A percentile compares a stretch with the other conserved stretches of the same genome.
These are phyloP conservation scores for Archips xylosteana DNA, from an alignment of 2,888 invertebrate genomes.

Conservation along the genomic window DNA sequence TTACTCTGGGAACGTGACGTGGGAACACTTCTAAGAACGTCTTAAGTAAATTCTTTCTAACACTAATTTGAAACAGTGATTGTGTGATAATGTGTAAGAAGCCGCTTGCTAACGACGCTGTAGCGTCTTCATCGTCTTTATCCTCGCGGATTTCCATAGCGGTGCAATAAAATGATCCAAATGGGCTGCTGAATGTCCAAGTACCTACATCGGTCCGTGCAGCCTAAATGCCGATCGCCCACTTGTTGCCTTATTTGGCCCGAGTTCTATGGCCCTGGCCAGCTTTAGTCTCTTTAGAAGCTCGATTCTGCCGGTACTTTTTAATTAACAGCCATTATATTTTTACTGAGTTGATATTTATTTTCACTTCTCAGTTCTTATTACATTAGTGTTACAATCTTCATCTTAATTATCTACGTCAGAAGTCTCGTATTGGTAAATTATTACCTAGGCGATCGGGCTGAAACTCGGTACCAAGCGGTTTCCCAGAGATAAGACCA, in stretches of 20 bases:
- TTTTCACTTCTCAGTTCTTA: background rate
- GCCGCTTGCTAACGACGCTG: background rate
- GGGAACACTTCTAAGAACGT: constrained; percentile 39
- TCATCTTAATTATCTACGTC: background rate
- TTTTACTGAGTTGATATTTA: constrained; percentile 4
- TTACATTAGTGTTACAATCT: background rate
- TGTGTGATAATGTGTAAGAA: constrained; percentile 39
- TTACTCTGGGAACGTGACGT: constrained; percentile 40
- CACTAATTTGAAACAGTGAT: constrained; percentile 28
- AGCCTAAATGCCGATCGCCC: constrained; percentile 77
- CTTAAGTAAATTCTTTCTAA: constrained; percentile 38
- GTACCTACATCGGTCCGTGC: constrained; percentile 55
- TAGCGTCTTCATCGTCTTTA: constrained; percentile 18
- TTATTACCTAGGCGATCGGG: too few species aligned
- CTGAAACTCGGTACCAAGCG: too few species aligned
- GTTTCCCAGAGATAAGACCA: too few species aligned
- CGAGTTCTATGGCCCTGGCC: constrained; percentile 64
- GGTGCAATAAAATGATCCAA: constrained; percentile 66
- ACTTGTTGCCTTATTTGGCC: constrained; percentile 64
- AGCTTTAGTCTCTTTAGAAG: constrained; percentile 51
- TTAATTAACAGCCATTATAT: constrained; percentile 23
- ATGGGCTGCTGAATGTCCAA: constrained; percentile 64
- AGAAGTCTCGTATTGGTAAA: background rate
- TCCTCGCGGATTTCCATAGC: constrained; percentile 66
- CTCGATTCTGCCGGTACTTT: constrained; percentile 23